Evolutionary conservation across 2,888 invertebrate species (phyloP), one percentile per base, ranked within the genome.

Genomic region (Amblyjoppa fuscipennis): DNA sequence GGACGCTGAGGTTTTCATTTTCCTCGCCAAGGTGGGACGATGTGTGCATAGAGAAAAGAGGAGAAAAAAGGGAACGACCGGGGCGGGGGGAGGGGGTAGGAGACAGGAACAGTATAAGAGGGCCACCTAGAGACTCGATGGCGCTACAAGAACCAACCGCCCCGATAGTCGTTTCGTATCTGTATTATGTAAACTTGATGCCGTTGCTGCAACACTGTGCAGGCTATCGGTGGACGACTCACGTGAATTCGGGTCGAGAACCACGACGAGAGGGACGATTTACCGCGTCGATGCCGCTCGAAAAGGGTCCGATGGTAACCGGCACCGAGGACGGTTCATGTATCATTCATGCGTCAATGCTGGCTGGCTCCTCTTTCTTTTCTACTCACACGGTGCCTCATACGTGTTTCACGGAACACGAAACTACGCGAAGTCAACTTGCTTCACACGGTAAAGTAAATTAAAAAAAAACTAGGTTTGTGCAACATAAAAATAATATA

Each of bases 281-380:
- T 83, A 79, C 70, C 83, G 61, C 41, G 69, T 75, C 61, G 83
- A 75, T 75, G 64, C 64, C 31, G 75, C 64, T 64, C 51, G 69
- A 41, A 90, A 20, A 90, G 85, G 87, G 86, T 89, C 84, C 84
- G 56, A 56, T 81, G 83, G 85, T 85, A 45, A 59, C 81, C 70
- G 59, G 59, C n/a, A 31, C 31, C 38, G 45, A 16, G 38, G 59
- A 51, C n/a, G 80, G 73, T 89, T 91, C 89, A 89, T 90, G 91
- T 90, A 90, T 90, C 91, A 91, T 91, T 91, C 90, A 91, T 91
- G 87, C 84, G 80, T 84, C 84, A 87, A 87, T 84, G 86, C 86
- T 87, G 84, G 51, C 25, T 25, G 59, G 49, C 51, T 66, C 53
- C 20, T 3, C 13, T 25, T 68, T n/a, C 41, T 41, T 41, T 41